Evolutionary conservation across 2,888 invertebrate species (phyloP), one percentile per base, ranked within the genome.

Genomic region (Amiota communis): DNA sequence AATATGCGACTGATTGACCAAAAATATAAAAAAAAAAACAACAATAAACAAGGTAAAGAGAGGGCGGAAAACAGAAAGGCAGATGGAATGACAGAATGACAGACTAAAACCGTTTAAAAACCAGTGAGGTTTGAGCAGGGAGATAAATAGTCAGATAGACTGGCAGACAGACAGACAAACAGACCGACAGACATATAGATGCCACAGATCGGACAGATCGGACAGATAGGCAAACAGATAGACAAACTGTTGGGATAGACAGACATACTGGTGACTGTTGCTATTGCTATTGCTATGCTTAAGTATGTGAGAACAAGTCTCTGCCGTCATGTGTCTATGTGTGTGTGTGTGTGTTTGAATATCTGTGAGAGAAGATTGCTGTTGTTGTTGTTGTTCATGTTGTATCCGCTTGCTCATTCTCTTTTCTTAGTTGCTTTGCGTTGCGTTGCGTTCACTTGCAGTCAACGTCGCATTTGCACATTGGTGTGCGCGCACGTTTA

Each of bases 281-380:
- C 17, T 47, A n/a, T 65, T 65, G 48, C 15, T 46, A n/a, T 64
- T 64, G 73, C 72, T 80, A 74, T 80, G 79, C 75, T 79, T 81
- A 79, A 77, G 49, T 77, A 80, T 82, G 80, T 81, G 70, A 73
- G 77, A 70, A 75, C 73, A 68, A 51, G 15, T 49, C 48, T 51
- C 13, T 49, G 13, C 47, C 11, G 51, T 17, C n/a, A 15, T 36
- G 8, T 48, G 69, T 69, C n/a, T 56, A 15, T 10, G 57, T 57
- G 57, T 57, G 15, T 53, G 15, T 36, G 48, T 65, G n/a, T 69
- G 36, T 70, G 46, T 63, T 20, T 72, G 46, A 72, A 72, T 71
- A 67, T 73, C 48, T 69, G 46, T 61, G 70, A 59, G 47, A 68
- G 57, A 64, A 36, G 36, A 36, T 36, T 36, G 36, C 6, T 36